A percentile compares a stretch with the other conserved stretches of the same genome.
Conservation (phyloP, 2,888 invertebrate species). For the Heliconius erato region DNA sequence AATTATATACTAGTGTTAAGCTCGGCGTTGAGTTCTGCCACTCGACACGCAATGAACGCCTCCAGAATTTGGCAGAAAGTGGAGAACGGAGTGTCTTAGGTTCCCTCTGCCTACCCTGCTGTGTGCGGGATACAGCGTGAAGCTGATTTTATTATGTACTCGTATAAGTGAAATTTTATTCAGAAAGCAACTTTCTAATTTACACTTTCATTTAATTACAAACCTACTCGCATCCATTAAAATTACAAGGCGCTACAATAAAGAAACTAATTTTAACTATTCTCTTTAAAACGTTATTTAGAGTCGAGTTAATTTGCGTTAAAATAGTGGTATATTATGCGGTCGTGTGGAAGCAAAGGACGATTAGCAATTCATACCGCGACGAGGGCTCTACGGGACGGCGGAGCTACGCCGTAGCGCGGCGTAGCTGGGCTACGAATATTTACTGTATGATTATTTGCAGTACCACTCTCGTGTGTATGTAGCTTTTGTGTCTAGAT, state of each 20-base stretch:
- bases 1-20: too few relatives aligned
- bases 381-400: constrained; percentile 11
- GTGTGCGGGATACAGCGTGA: too few relatives aligned
- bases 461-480: background rate
- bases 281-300: constrained; percentile 16
- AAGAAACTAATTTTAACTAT: constrained; percentile 16
- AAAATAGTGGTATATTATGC: constrained; percentile 37
- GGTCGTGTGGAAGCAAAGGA: constrained; percentile 23
- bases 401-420: background rate
- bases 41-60: too few relatives aligned
- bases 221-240: background rate
- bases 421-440: background rate
- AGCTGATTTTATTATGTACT: too few relatives aligned
- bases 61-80: too few relatives aligned
- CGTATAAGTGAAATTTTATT: too few relatives aligned
- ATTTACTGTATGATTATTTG: constrained; percentile 4
- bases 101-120: too few relatives aligned
- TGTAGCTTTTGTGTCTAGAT: background rate
- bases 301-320: constrained; percentile 23
- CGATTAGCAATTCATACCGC: constrained; percentile 35
- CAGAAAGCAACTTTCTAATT: too few relatives aligned
- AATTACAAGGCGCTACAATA: constrained; percentile 1
- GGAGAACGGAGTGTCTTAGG: too few relatives aligned
- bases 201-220: background rate
- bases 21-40: too few relatives aligned